Conservation (phyloP, 2,888 invertebrate genomes). For the Trimorus sp. region DNA sequence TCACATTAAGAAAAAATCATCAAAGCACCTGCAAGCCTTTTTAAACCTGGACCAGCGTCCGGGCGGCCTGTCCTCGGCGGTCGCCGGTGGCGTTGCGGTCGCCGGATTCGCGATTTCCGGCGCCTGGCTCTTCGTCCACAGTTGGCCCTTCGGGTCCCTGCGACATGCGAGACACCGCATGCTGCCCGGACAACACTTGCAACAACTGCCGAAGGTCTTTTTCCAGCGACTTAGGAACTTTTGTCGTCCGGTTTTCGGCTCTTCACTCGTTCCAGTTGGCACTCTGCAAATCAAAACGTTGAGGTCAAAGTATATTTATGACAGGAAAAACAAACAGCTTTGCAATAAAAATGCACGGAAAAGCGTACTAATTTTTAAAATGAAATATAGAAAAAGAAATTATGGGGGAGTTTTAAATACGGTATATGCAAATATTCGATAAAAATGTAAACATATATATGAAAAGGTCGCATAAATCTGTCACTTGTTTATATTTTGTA, state of each 20-base stretch:
- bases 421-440: too few species aligned
- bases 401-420: too few species aligned
- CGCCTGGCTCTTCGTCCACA: constrained; percentile 73
- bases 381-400: too few species aligned
- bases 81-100: constrained; percentile 6
- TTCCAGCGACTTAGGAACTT: constrained; percentile 71
- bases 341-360: too few species aligned
- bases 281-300: constrained; percentile 64
- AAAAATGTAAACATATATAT: too few species aligned
- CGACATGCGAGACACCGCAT: constrained; percentile 78
- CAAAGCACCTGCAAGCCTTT: constrained; percentile 76
- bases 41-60: constrained; percentile 75
- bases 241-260: constrained; percentile 65
- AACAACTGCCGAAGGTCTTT: constrained; percentile 68
- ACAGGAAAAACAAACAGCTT: too few species aligned
- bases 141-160: constrained; percentile 73
- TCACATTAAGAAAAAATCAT: constrained; percentile 50
- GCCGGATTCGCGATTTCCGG: constrained; percentile 60
- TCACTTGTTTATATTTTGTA: too few species aligned
- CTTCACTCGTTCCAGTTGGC: constrained; percentile 68
- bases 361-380: too few species aligned
- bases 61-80: constrained; percentile 48
- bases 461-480: too few species aligned
- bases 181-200: constrained; percentile 71
- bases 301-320: too few species aligned